Base-by-base conservation (phyloP, 2,888 invertebrate species). In the Callimorpha dominula region DNA sequence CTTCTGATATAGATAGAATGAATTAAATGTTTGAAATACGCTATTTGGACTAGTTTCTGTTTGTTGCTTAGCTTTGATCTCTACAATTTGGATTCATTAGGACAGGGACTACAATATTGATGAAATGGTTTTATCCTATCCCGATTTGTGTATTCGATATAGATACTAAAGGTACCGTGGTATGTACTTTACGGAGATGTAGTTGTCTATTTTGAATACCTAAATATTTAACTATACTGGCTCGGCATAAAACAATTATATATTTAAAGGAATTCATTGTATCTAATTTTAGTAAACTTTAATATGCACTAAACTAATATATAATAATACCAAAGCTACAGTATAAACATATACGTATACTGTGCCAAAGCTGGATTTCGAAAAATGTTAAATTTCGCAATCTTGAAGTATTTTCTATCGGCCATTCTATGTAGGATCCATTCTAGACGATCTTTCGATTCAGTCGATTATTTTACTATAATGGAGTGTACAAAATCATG, bases 11-110 rank as follows among this genome's bases (percentile, higher is more conserved):
- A 77, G 73, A 83, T 78, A 74, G 76, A 65, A 75, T 43, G 73
- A 79, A 83, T 85, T 85, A 85, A 83, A 85, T 78, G 85, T 77
- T 83, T 68, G 71, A 78, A 81, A 77, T 72, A 78, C 75, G 54
- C 75, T 76, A 81, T 78, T 84, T 75, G 14, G 54, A 70, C 73
- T 77, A 80, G 77, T 84, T 78, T 65, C 70, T 76, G 71, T 77
- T 73, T 74, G 80, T 84, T 78, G 74, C 71, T 78, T 74, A 49
- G 72, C 82, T 82, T 80, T 83, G 80, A 84, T 79, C 76, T 64
- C 15, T 46, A 31, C n/a, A 0, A 46, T 68, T 42, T 64, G 67
- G 54, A 66, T 66, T 66, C 43, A 70, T 52, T 63, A 49, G 62
- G 62, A 9, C 31, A 9, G 60, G 46, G 60, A 49, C 9, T 12